Conservation (phyloP, 2,797 vertebrate genomes). For the Selene dorsalis region DNA sequence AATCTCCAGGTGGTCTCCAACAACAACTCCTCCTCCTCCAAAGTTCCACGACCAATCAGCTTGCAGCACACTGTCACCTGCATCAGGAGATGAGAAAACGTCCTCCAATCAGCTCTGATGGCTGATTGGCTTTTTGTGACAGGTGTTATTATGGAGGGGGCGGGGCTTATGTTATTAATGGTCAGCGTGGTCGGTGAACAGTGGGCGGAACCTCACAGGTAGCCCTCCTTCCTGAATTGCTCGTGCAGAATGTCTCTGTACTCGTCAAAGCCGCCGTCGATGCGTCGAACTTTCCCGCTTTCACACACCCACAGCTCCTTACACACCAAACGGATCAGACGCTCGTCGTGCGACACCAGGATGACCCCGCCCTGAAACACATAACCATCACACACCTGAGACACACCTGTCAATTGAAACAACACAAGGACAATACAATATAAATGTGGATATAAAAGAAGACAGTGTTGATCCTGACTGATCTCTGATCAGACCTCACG, state of each 20-base stretch:
- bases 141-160: constrained; percentile 25
- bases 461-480: no score
- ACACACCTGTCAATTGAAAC: neutral
- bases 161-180: constrained; percentile 9
- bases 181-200: constrained; percentile 26
- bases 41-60: constrained; percentile 54
- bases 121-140: constrained; percentile 33
- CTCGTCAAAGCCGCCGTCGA: constrained; percentile 96
- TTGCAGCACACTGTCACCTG: constrained; percentile 25
- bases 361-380: constrained; percentile 91
- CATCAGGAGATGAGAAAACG: constrained; percentile 31
- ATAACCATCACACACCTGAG: constrained; percentile 20
- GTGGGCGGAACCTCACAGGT: constrained; percentile 86
- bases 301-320: constrained; percentile 97
- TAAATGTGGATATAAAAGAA: no score
- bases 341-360: constrained; percentile 95
- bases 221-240: constrained; percentile 96
- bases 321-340: constrained; percentile 95
- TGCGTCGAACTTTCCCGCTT: constrained; percentile 82
- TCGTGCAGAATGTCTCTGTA: constrained; percentile 95
- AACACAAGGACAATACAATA: neutral
- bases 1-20: constrained; percentile 1
- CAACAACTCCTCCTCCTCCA: constrained; percentile 25
- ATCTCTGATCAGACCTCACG: no score
- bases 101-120: constrained; percentile 21